Evolutionary conservation across 2,113 vertebrate species (phyloP).

Genomic region (Microcebus ravelobensis): DNA sequence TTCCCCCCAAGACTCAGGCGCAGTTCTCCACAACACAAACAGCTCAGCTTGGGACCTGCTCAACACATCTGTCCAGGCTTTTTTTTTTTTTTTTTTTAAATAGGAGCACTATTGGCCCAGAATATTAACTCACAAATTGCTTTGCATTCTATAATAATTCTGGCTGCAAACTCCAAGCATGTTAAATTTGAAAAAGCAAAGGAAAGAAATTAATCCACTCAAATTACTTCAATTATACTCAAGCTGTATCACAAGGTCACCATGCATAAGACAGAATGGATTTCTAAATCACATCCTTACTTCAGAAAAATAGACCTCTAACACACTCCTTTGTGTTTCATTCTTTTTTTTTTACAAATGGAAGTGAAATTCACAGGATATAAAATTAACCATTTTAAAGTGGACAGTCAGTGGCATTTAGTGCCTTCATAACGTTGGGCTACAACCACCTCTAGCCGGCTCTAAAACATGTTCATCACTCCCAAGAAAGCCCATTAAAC

Average conservation of each 20-base stretch:
- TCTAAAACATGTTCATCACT: not conserved
- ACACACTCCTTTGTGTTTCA: not conserved
- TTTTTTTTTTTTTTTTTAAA: not conserved
- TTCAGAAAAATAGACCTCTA: not conserved
- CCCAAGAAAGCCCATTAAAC: not conserved
- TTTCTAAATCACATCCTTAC: not conserved
- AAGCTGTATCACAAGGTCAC: not conserved
- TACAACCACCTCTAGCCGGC: not conserved
- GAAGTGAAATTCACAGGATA: not conserved
- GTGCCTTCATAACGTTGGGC: not conserved
- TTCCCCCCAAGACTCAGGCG: not conserved
- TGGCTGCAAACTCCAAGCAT: not conserved
- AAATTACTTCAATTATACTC: slow-evolving; percentile 8
- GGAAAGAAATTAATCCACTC: slow-evolving; percentile 28
- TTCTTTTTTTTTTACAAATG: not conserved
- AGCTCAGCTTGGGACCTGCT: not conserved
- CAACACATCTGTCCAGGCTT: not conserved
- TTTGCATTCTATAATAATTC: not conserved
- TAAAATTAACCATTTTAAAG: not conserved
- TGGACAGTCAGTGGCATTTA: not conserved
- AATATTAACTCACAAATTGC: not conserved
- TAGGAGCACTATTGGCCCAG: not conserved
- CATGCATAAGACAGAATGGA: not conserved
- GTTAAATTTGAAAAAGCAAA: slow-evolving; percentile 16
- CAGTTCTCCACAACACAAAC: not conserved